These are phyloP conservation scores for Xenus cinereus DNA, from an alignment of 2,113 vertebrate genomes.

Conservation along the genomic window DNA sequence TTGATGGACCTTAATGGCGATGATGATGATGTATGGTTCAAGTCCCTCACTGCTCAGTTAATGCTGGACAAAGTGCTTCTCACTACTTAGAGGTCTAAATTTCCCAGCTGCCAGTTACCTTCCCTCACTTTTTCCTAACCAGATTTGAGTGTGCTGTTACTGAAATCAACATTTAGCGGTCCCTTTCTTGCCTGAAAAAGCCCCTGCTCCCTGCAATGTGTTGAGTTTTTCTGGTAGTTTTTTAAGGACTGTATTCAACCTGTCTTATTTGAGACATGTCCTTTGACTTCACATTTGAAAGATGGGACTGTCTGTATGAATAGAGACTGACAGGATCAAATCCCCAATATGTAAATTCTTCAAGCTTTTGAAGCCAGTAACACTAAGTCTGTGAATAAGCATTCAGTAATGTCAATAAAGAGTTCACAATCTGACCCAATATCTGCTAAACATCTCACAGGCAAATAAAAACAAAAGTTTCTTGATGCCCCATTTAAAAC, in stretches of 20 bases:
- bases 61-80: neutral
- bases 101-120: neutral
- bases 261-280: neutral
- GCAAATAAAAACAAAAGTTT: neutral
- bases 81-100: neutral
- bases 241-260: neutral
- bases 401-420: neutral
- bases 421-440: neutral
- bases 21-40: neutral
- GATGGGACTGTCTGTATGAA: neutral
- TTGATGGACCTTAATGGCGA: neutral
- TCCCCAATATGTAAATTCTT: neutral
- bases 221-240: neutral
- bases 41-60: neutral
- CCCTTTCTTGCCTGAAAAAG: neutral
- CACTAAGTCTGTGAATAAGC: neutral
- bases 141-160: neutral
- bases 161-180: neutral
- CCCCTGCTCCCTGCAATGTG: accelerated
- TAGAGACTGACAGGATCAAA: neutral
- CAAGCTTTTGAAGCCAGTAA: neutral
- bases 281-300: neutral
- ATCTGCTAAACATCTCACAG: neutral
- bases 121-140: neutral
- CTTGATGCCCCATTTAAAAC: neutral